A percentile compares a stretch with the other conserved stretches of the same genome.
These are phyloP conservation scores for Drosophila bifasciata DNA, from an alignment of 1,140 invertebrate genomes.

Conservation along the genomic window DNA sequence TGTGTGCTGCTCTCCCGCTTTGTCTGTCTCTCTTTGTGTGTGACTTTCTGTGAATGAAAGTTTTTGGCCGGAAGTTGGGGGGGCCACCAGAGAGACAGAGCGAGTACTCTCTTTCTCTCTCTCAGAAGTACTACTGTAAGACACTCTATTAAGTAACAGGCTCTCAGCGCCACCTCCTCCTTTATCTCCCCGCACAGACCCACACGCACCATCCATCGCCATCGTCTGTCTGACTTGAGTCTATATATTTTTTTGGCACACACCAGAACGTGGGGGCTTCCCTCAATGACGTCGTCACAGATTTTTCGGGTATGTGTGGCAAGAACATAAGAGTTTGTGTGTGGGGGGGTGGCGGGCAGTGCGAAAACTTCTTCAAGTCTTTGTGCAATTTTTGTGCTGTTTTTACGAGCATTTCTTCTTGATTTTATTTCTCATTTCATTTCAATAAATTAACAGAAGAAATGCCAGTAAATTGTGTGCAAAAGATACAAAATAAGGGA, in stretches of 20 bases:
- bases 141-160: conserved; percentile 79
- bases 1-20: conserved; percentile 2
- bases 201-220: neutral
- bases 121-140: conserved; percentile 51
- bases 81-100: conserved; percentile 15
- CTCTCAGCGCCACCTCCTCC: conserved; percentile 60
- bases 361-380: neutral
- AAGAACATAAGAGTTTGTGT: conserved; percentile 7
- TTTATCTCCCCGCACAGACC: neutral
- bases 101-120: conserved; percentile 7
- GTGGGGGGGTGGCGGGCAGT: neutral
- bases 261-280: neutral
- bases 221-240: too few species aligned
- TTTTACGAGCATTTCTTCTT: conserved; percentile 55
- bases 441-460: conserved; percentile 80
- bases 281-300: conserved; percentile 32
- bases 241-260: conserved; percentile 1
- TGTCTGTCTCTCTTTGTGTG: conserved; percentile 10
- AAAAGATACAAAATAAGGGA: conserved; percentile 59
- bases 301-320: conserved; percentile 1
- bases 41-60: conserved; percentile 69
- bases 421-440: conserved; percentile 74
- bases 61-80: neutral
- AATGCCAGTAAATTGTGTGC: conserved; percentile 58
- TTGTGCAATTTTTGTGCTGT: conserved; percentile 6